Evolutionary conservation across 2,113 vertebrate species (phyloP), one percentile per base, ranked within the genome.

Genomic region (Embiotoca jacksoni): DNA sequence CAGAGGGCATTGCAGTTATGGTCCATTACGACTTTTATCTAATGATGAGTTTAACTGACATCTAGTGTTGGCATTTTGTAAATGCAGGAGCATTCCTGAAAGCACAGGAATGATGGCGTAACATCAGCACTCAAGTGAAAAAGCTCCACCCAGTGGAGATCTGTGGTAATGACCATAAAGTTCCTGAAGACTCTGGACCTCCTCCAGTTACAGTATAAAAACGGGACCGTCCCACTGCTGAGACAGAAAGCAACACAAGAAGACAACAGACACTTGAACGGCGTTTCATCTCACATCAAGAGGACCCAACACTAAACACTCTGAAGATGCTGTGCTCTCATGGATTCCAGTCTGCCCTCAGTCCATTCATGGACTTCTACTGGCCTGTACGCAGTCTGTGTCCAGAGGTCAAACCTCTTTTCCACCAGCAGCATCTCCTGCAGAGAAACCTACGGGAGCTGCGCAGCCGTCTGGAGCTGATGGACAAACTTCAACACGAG

Each of bases 401-500:
- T 88, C 86, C 92, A 30, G 84, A 94, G 78, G 89, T 89, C 14
- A 82, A 55, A 30, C 89, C 91, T 60, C 84, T 91, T 41, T 64
- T 91, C 82, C 76, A 80, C 66, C 92, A 89, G 61, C 87, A 91
- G 80, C 59, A 92, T 52, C 72, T 55, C 63, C 87, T 92, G 84
- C 76, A 78, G 14, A 90, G 65, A 56, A 76, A 89, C 66, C 91
- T 81, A 4, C 55, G 91, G 68, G 78, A 91, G 65, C 55, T 83
- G 47, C 0, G 0, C 63, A 76, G 74, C 71, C 52, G 73, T 52
- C 72, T 81, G 67, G 36, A 75, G 63, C 84, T 92, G 74, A 91
- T 92, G 86, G 89, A 92, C 39, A 77, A 69, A 60, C 72, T 92
- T 65, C 91, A 91, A 56, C 78, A 73, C 6, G 46, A 70, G 58